Evolutionary conservation across 2,888 invertebrate species (phyloP).

Genomic region (Syrista parreyssii): DNA sequence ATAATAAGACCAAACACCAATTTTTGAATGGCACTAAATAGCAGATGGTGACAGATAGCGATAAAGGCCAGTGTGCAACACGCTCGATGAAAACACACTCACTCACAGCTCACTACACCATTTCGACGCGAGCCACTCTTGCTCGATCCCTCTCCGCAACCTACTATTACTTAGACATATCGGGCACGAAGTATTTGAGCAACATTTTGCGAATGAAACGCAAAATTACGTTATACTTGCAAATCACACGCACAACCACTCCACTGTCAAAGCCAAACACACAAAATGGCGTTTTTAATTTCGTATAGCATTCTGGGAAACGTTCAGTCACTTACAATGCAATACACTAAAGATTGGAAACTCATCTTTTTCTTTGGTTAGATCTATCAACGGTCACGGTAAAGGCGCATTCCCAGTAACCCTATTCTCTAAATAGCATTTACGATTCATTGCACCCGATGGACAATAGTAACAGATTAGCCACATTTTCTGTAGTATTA

Average conservation of each 20-base stretch:
- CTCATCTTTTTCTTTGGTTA: background rate
- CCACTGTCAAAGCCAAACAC: constrained; percentile 62
- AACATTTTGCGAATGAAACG: constrained; percentile 53
- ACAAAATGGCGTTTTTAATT: constrained; percentile 60
- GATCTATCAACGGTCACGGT: background rate
- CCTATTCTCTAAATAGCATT: too few relatives aligned
- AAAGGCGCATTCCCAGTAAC: background rate
- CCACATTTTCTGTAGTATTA: too few relatives aligned
- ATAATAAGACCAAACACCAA: constrained; percentile 44
- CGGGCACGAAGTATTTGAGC: constrained; percentile 54
- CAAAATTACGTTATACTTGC: constrained; percentile 24
- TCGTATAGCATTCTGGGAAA: constrained; percentile 50
- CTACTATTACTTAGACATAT: constrained; percentile 57
- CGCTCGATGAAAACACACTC: constrained; percentile 42
- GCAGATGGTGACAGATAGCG: constrained; percentile 26
- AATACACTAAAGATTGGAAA: background rate
- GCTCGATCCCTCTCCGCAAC: constrained; percentile 24
- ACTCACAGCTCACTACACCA: constrained; percentile 45
- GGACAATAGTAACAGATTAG: too few relatives aligned
- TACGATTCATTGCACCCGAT: too few relatives aligned
- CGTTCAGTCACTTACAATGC: background rate
- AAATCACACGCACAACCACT: constrained; percentile 36
- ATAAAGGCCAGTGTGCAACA: constrained; percentile 27
- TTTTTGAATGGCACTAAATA: constrained; percentile 41
- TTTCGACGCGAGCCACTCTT: constrained; percentile 33